Conservation (phyloP, 2,888 invertebrate genomes). For the Halictus ligatus region DNA sequence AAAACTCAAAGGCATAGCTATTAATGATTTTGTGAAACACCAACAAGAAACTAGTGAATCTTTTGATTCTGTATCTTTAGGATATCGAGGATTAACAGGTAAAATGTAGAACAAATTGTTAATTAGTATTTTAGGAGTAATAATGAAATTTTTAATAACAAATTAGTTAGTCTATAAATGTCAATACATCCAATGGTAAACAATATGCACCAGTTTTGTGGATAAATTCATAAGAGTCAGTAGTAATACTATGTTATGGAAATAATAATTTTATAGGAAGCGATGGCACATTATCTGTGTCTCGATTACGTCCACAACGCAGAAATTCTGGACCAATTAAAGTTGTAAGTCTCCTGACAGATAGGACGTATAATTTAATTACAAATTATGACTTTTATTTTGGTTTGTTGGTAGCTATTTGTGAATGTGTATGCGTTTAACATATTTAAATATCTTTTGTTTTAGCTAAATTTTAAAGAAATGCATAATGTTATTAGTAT, state of each 20-base stretch:
- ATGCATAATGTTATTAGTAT: constrained; percentile 28
- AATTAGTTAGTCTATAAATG: constrained; percentile 8
- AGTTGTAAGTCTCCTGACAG: constrained; percentile 81
- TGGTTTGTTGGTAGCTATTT: constrained; percentile 19
- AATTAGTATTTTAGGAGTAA: background rate
- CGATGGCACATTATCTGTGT: constrained; percentile 79
- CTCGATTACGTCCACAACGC: constrained; percentile 78
- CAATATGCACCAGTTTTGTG: constrained; percentile 18
- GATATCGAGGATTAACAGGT: constrained; percentile 92
- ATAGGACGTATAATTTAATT: constrained; percentile 42
- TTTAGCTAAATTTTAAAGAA: background rate
- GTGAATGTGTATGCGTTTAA: constrained; percentile 9
- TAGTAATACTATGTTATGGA: constrained; percentile 51
- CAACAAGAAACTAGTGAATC: constrained; percentile 90
- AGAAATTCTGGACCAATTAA: constrained; percentile 82
- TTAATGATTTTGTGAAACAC: constrained; percentile 90
- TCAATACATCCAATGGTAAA: background rate
- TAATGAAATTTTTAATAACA: constrained; percentile 4
- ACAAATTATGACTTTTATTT: background rate
- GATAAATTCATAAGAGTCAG: constrained; percentile 8
- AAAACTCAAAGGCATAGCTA: constrained; percentile 90
- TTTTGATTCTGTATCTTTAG: constrained; percentile 91
- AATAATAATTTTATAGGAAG: constrained; percentile 82
- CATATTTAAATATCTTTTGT: background rate
- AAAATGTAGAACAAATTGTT: constrained; percentile 31